Conservation (phyloP, 2,888 invertebrate genomes). For the Machimus rusticus region DNA sequence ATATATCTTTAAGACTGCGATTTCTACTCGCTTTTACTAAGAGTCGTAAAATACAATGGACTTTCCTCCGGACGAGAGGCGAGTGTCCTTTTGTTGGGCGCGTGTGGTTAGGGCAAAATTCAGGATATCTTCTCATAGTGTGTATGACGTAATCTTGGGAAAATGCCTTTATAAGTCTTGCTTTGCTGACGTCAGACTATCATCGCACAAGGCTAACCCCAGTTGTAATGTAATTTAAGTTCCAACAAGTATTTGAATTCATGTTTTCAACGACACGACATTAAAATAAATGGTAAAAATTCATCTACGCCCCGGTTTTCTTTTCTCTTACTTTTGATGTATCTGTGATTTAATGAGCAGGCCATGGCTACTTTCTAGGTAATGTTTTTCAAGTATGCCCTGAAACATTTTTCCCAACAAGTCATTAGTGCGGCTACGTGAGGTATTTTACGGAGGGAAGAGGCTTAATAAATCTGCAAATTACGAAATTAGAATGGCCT, state of each 20-base stretch:
- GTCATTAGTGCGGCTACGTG: not conserved
- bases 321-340: not conserved
- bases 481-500: not conserved
- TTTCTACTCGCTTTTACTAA: not conserved
- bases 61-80: not conserved
- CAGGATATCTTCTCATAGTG: not conserved
- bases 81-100: not conserved
- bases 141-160: constrained; percentile 31
- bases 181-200: constrained; percentile 24
- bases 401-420: not conserved
- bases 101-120: not conserved
- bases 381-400: not conserved
- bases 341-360: not conserved
- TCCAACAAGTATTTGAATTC: not conserved
- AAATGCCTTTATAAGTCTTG: constrained; percentile 21
- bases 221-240: not conserved
- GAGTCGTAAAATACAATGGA: constrained; percentile 1
- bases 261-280: not conserved
- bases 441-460: not conserved
- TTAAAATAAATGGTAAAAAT: not conserved
- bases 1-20: not conserved
- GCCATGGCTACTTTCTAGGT: not conserved
- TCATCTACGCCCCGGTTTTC: not conserved
- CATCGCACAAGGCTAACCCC: not conserved
- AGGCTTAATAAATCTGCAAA: not conserved